Conservation (phyloP, 2,797 vertebrate genomes). For the Poecilia picta region DNA sequence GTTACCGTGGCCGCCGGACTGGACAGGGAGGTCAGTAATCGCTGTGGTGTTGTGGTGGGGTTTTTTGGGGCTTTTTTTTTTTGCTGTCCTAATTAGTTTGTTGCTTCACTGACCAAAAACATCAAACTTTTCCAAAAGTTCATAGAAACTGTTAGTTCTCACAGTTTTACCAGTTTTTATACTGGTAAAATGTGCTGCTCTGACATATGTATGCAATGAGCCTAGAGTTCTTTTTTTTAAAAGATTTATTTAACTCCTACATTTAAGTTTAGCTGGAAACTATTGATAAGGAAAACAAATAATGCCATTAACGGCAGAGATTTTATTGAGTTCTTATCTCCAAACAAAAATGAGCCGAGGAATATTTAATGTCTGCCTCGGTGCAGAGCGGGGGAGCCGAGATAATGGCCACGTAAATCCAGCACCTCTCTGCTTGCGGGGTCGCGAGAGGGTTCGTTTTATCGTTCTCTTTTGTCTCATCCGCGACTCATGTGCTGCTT, state of each 20-base stretch:
- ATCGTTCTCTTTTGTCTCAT: conserved; percentile 33
- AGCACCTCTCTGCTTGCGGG: conserved; percentile 28
- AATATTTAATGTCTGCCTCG: conserved; percentile 11
- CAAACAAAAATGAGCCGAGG: conserved; percentile 1
- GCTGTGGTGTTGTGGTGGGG: not conserved
- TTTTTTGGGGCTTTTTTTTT: not conserved
- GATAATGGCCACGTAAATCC: conserved; percentile 40
- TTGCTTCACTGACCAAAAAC: not conserved
- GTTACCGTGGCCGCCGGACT: conserved; percentile 94
- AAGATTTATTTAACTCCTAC: not conserved
- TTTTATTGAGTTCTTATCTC: conserved; percentile 6
- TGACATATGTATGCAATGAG: not conserved
- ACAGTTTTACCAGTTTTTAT: not conserved
- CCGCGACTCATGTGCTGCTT: conserved; percentile 20
- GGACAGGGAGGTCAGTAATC: conserved; percentile 91
- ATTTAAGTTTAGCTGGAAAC: not conserved
- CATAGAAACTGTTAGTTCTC: not conserved
- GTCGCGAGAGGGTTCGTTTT: conserved; percentile 16
- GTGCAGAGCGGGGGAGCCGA: conserved; percentile 1
- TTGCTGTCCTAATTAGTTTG: conserved; percentile 3
- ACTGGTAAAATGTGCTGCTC: not conserved
- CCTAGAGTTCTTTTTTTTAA: not conserved
- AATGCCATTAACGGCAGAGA: not conserved
- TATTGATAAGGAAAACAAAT: not conserved
- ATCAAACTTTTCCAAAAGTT: not conserved